Conservation (phyloP, 64 coral and sea anemone genomes). For the Anthopleura sola region DNA sequence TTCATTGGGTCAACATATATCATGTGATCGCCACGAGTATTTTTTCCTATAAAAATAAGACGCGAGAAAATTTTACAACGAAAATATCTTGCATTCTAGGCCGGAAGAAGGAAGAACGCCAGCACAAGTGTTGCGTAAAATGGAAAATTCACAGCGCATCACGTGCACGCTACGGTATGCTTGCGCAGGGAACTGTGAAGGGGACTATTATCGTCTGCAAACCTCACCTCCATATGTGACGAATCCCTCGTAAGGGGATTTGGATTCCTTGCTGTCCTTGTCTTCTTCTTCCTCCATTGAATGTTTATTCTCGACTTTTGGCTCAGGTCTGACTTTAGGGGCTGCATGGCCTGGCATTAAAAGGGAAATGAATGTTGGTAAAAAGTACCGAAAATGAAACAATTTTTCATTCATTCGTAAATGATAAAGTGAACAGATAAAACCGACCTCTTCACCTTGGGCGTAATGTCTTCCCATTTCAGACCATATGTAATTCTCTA, state of each 20-base stretch:
- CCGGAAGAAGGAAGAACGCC: too few relatives aligned
- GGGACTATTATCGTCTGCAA: not conserved
- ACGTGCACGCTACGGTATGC: too few relatives aligned
- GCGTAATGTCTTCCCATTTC: too few relatives aligned
- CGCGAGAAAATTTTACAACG: not conserved
- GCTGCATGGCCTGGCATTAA: not conserved
- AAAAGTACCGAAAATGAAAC: not conserved
- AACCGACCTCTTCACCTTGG: too few relatives aligned
- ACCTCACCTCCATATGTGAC: not conserved
- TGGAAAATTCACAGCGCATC: too few relatives aligned
- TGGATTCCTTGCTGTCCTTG: not conserved
- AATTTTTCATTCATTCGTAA: not conserved
- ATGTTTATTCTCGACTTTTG: not conserved
- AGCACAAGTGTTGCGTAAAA: too few relatives aligned
- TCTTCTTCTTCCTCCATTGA: not conserved
- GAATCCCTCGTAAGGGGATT: not conserved
- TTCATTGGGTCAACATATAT: conserved; percentile 16
- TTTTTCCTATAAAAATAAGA: not conserved
- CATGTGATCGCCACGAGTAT: not conserved
- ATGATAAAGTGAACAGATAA: too few relatives aligned
- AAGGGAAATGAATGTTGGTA: not conserved
- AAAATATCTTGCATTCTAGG: not conserved
- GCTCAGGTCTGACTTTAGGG: not conserved
- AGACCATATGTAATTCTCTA: too few relatives aligned
- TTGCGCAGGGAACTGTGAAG: too few relatives aligned